Evolutionary conservation across 2,113 vertebrate genomes (phyloP), one percentile per base, ranked within the genome.

Genomic region (Nematolebias whitei): DNA sequence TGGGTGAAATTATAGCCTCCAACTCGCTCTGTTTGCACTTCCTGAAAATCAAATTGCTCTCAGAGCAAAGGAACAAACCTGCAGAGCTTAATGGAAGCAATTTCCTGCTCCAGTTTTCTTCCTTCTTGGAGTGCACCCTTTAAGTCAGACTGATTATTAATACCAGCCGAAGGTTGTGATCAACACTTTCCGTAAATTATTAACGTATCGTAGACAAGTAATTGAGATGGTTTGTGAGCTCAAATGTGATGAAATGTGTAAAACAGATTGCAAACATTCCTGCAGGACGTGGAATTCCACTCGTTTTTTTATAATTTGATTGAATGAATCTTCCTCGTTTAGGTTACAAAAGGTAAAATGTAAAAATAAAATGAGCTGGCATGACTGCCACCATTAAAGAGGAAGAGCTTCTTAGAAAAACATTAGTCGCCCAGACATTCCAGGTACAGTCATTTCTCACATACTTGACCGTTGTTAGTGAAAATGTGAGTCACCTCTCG

Each of bases 1-100:
- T 64, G 32, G 32, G 29, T 29, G 32, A 68, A 65, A 57, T 74
- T 59, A 60, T 22, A 70, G 67, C 22, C 39, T 20, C 18, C 26
- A 26, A 32, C 32, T 14, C 12, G 39, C 50, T 22, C 22, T 24
- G 26, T 76, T 75, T 62, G 32, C 48, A 67, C 10, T 22, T 60
- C 54, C n/a, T 39, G 19, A 2, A 35, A 62, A 19, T 59, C 13
- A 48, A 49, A 70, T 26, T 56, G 55, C 41, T 62, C 32, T 50
- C 4, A 3, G 35, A n/a, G 14, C 2, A 35, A 35, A 69, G 62
- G 20, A 58, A 58, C 29, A 58, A 48, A 69, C 8, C 10, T 16
- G 5, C 9, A 47, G 13, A 45, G 5, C 11, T 24, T 45, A 60
- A 40, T 39, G 15, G 35, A 24, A 4, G 29, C 40, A 68, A 60